A percentile compares a stretch with the other conserved stretches of the same genome.
Evolutionary conservation across 2,797 vertebrate genomes (phyloP).

Genomic region (Notamacropus eugenii): DNA sequence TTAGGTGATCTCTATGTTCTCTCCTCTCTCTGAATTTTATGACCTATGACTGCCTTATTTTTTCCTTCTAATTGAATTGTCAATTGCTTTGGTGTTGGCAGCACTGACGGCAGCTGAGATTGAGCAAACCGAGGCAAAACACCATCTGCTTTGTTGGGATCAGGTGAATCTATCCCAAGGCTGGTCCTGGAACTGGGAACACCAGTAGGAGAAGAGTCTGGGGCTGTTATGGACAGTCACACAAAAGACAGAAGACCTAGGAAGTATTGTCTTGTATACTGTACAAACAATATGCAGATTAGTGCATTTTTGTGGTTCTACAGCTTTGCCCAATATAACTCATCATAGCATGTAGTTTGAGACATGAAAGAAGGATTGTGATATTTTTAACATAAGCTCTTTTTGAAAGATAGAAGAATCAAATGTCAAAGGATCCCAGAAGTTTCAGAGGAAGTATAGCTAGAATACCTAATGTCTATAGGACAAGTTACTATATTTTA

Average conservation of each 20-base stretch:
- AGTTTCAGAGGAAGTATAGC: background rate
- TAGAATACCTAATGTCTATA: background rate
- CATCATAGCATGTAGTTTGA: background rate
- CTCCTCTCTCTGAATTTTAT: background rate
- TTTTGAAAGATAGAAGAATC: background rate
- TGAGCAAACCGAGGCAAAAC: background rate
- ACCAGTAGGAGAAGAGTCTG: background rate
- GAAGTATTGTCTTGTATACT: background rate
- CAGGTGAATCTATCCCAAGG: background rate
- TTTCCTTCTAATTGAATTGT: background rate
- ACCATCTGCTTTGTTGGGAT: background rate
- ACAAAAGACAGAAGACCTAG: background rate
- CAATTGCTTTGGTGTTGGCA: background rate
- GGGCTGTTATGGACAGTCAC: background rate
- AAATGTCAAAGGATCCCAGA: background rate
- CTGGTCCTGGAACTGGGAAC: background rate
- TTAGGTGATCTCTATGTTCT: background rate
- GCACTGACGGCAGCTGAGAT: too few relatives aligned
- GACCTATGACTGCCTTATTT: background rate
- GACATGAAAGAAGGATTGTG: background rate
- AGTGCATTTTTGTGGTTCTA: background rate
- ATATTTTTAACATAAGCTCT: background rate
- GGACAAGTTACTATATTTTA: background rate
- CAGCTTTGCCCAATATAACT: background rate
- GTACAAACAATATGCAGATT: background rate